Conservation (phyloP, 2,888 invertebrate genomes). For the Drosophila subsilvestris region DNA sequence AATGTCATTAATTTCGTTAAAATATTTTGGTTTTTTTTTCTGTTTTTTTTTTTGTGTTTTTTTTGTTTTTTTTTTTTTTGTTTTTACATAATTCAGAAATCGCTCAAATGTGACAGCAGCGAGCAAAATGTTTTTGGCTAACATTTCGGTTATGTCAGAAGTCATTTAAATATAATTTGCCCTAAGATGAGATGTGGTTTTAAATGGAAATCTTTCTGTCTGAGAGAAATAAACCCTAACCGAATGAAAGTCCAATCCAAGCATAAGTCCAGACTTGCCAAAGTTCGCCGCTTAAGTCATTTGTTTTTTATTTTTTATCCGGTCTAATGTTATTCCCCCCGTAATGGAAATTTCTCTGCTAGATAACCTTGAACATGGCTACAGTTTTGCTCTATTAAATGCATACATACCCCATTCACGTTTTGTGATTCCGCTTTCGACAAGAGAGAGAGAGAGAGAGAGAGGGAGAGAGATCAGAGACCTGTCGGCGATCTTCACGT, state of each 20-base stretch:
- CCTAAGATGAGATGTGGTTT: constrained; percentile 42
- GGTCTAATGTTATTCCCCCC: neutral
- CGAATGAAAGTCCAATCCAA: constrained; percentile 42
- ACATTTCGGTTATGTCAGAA: constrained; percentile 53
- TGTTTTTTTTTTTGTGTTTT: constrained; percentile 4
- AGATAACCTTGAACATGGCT: neutral
- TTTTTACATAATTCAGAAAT: constrained; percentile 63
- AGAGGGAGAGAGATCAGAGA: constrained; percentile 8
- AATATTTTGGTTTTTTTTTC: constrained; percentile 48
- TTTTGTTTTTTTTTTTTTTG: constrained; percentile 47
- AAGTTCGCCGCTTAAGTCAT: constrained; percentile 71
- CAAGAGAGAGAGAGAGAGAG: too few relatives aligned
- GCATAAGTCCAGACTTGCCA: constrained; percentile 33
- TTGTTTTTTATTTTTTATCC: constrained; percentile 43
- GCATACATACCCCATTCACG: constrained; percentile 5
- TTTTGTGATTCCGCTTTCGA: constrained; percentile 11
- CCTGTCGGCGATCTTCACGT: constrained; percentile 27
- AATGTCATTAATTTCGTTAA: constrained; percentile 77
- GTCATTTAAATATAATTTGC: constrained; percentile 57
- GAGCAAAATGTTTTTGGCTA: constrained; percentile 21
- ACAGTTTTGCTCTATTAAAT: constrained; percentile 8
- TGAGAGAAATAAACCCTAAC: constrained; percentile 20
- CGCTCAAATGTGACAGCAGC: constrained; percentile 72
- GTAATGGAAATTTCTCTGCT: constrained; percentile 1
- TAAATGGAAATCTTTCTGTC: constrained; percentile 9